phyloP scores from a whole-genome alignment of 2,888 invertebrate species.

The Philereme transversata region DNA sequence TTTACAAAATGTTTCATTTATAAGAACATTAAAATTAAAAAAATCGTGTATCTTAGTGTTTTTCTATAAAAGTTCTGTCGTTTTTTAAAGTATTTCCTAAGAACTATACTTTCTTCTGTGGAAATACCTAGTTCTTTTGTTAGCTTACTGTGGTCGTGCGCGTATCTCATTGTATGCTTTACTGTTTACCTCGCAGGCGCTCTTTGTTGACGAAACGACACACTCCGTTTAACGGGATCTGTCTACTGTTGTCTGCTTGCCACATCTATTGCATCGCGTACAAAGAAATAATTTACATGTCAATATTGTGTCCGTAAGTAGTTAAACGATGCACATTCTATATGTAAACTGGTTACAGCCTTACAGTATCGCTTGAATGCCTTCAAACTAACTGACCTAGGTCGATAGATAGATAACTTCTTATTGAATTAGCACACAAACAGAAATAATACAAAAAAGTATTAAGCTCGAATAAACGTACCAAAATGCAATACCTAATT shows the following conservation, averaged over 20 bases:
- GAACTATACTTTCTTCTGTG: too few relatives aligned
- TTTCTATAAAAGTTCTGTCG: too few relatives aligned
- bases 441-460: too few relatives aligned
- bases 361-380: conserved; percentile 9
- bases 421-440: too few relatives aligned
- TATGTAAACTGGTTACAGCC: conserved; percentile 4
- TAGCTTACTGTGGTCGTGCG: conserved; percentile 10
- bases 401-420: too few relatives aligned
- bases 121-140: not conserved
- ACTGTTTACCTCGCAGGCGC: conserved; percentile 49
- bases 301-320: conserved; percentile 49
- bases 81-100: too few relatives aligned
- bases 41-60: too few relatives aligned
- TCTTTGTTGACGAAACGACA: conserved; percentile 56
- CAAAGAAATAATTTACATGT: conserved; percentile 62
- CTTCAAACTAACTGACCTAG: not conserved
- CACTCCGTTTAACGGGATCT: conserved; percentile 57
- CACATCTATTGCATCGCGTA: conserved; percentile 53
- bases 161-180: conserved; percentile 35
- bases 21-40: too few relatives aligned
- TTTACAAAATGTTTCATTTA: too few relatives aligned
- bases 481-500: too few relatives aligned
- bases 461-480: too few relatives aligned
- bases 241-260: conserved; percentile 45
- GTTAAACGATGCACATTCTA: conserved; percentile 11